phyloP scores from a whole-genome alignment of 2,797 vertebrate species.

The Chelon auratus region DNA sequence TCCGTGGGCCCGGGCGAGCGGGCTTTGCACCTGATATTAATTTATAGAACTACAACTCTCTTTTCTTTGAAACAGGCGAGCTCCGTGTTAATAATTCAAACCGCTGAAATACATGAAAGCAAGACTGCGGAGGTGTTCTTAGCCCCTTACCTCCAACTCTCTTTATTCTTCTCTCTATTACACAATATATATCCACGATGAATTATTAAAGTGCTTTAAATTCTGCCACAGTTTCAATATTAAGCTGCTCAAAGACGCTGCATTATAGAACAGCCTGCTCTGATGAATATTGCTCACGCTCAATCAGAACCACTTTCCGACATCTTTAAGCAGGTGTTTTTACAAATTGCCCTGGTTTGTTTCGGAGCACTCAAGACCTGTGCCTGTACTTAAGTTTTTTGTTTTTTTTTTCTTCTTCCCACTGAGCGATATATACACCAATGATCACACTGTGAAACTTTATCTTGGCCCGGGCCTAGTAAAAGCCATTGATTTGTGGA shows the following conservation, averaged over 20 bases:
- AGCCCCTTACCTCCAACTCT: constrained; percentile 33
- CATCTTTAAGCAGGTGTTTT: constrained; percentile 67
- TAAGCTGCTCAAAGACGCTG: constrained; percentile 65
- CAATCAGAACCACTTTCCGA: constrained; percentile 52
- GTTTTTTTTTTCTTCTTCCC: neutral
- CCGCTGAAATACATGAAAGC: constrained; percentile 30
- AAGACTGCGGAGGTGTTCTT: constrained; percentile 29
- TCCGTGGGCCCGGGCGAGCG: constrained; percentile 2
- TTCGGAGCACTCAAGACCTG: constrained; percentile 28
- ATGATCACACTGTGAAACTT: constrained; percentile 63
- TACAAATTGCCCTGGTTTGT: constrained; percentile 59
- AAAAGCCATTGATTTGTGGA: constrained; percentile 66
- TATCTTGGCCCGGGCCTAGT: constrained; percentile 47
- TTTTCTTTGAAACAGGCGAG: constrained; percentile 36
- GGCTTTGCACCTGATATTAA: constrained; percentile 26
- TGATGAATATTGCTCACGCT: constrained; percentile 71
- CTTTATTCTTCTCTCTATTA: constrained; percentile 30
- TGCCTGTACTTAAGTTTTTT: constrained; percentile 30
- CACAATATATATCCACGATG: constrained; percentile 53
- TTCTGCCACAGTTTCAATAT: constrained; percentile 68
- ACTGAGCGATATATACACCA: constrained; percentile 18
- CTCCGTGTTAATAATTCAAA: constrained; percentile 64
- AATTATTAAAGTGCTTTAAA: constrained; percentile 80
- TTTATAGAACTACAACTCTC: constrained; percentile 13
- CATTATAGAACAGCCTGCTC: constrained; percentile 71